Evolutionary conservation across 2,797 vertebrate species (phyloP), one percentile per base, ranked within the genome.

Genomic region (Chaetodon trifasciatus): DNA sequence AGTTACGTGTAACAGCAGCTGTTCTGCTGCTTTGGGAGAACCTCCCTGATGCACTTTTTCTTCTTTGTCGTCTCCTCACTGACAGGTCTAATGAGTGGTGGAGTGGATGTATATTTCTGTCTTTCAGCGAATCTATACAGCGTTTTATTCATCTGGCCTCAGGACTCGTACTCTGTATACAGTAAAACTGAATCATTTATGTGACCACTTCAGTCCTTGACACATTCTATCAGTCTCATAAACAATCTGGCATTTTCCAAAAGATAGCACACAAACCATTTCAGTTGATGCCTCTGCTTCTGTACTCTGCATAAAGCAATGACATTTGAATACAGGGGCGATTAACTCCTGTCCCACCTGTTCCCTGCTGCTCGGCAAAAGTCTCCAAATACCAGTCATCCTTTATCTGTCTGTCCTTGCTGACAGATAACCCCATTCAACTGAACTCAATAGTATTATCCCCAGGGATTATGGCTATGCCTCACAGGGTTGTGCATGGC

Each of bases 371-470:
- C 74, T 40, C 55, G 17, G 53, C 79, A 64, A 76, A 83, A 78
- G 78, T 88, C 78, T 83, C 77, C 60, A 88, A 91, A 91, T 79
- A 81, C 83, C 85, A 80, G 58, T 64, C 74, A 64, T 86, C 73
- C 77, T 79, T 86, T 88, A 83, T 91, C 79, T 70, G 66, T 68
- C 83, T 84, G 82, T 86, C 86, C 66, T 79, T 55, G 76, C 81
- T 89, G 90, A 90, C 84, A 82, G 87, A 92, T 90, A 90, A 90
- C 82, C 85, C 76, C 80, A 86, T 92, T 90, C 82, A 76, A 50
- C 69, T 65, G 21, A 63, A 79, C 78, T 86, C 82, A 82, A 83
- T 87, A 47, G 66, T 63, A 70, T 88, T 84, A 84, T 90, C 89
- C 78, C 67, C 32, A n/a, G 68, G 85, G 86, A 93, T 92, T 91